These are phyloP conservation scores for Eurystomus gularis DNA, from an alignment of 2,113 vertebrate genomes.

Conservation along the genomic window DNA sequence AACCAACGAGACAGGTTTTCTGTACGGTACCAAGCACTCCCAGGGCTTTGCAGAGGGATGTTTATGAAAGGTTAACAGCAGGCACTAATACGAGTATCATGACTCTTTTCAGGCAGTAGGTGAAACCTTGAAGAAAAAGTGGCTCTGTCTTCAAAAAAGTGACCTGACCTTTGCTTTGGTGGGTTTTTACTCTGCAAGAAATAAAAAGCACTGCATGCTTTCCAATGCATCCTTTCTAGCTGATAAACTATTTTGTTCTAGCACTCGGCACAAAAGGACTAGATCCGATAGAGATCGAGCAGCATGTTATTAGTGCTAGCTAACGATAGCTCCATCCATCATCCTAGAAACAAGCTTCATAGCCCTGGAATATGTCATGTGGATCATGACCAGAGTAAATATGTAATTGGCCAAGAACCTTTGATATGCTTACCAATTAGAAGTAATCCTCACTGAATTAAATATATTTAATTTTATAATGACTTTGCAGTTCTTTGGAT, in stretches of 20 bases:
- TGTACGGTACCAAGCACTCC: slow-evolving; percentile 5
- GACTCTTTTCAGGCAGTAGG: slow-evolving; percentile 87
- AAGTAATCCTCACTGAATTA: slow-evolving; percentile 48
- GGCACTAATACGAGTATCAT: slow-evolving; percentile 80
- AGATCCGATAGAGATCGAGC: slow-evolving; percentile 59
- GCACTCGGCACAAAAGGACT: slow-evolving; percentile 77
- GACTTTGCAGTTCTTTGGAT: slow-evolving; percentile 64
- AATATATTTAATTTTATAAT: slow-evolving; percentile 26
- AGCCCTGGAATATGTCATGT: slow-evolving; percentile 67
- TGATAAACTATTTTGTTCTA: slow-evolving; percentile 73
- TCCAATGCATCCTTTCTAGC: slow-evolving; percentile 75
- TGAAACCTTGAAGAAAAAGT: slow-evolving; percentile 89
- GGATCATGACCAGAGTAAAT: slow-evolving; percentile 44
- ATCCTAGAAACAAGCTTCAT: slow-evolving; percentile 50
- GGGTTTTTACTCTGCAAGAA: slow-evolving; percentile 82
- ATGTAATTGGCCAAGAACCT: slow-evolving; percentile 52
- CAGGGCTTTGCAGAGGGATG: slow-evolving; percentile 39
- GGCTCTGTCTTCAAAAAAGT: slow-evolving; percentile 87
- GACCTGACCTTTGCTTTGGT: slow-evolving; percentile 87
- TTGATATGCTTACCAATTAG: slow-evolving; percentile 74
- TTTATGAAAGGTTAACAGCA: slow-evolving; percentile 29
- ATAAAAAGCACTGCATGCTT: slow-evolving; percentile 83
- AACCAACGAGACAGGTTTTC: background rate
- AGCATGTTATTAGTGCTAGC: slow-evolving; percentile 76
- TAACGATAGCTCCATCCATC: slow-evolving; percentile 59